A percentile compares a stretch with the other conserved stretches of the same genome.
These are phyloP conservation scores for Alligator sinensis DNA, from an alignment of 2,113 vertebrate species.

Conservation along the genomic window DNA sequence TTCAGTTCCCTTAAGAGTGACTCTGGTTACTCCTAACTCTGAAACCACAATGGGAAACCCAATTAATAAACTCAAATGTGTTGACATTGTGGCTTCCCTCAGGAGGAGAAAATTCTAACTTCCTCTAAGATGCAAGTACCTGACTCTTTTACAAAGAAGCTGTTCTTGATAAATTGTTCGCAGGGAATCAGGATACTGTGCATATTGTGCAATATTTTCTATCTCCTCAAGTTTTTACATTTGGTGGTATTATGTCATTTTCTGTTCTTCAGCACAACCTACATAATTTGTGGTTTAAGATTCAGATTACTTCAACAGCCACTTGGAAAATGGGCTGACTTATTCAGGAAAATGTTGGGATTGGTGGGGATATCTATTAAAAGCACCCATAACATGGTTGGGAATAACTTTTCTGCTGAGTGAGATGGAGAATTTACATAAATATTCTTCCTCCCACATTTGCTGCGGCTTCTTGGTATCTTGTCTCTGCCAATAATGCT, in stretches of 20 bases:
- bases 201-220: constrained; percentile 23
- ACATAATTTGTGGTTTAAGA: constrained; percentile 14
- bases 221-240: not conserved
- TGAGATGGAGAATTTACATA: not conserved
- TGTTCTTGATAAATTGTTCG: not conserved
- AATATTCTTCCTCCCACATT: constrained; percentile 2
- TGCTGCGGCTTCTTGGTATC: not conserved
- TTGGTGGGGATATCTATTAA: not conserved
- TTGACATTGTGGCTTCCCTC: not conserved
- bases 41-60: not conserved
- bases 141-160: not conserved
- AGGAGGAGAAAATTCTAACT: not conserved
- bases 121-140: not conserved
- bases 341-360: constrained; percentile 14
- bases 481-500: not conserved
- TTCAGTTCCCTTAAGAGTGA: constrained; percentile 36
- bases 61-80: not conserved
- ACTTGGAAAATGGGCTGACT: constrained; percentile 25
- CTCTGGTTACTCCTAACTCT: constrained; percentile 34
- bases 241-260: constrained; percentile 1
- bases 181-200: not conserved
- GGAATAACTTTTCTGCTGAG: not conserved
- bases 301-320: constrained; percentile 21
- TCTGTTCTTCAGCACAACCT: not conserved
- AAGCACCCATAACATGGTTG: constrained; percentile 24